These are phyloP conservation scores for Nannospalax galili DNA, from an alignment of 2,113 vertebrate species.

Conservation along the genomic window DNA sequence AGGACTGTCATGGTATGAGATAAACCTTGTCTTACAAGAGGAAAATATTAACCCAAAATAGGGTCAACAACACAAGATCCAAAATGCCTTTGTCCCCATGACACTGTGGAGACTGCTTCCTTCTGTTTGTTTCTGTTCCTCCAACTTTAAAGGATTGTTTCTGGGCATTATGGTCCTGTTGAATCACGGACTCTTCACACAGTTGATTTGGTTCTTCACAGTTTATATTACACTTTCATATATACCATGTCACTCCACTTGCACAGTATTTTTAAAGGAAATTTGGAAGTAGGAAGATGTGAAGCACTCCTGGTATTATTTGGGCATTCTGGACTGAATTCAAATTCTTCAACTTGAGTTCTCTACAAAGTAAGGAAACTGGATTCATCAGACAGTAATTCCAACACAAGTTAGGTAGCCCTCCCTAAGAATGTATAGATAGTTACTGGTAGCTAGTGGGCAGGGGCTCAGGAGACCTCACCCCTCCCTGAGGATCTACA, in stretches of 20 bases:
- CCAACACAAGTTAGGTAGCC: not conserved
- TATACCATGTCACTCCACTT: not conserved
- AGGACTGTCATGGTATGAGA: not conserved
- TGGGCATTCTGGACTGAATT: not conserved
- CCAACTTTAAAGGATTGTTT: not conserved
- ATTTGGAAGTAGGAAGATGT: constrained; percentile 1
- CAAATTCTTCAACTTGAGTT: not conserved
- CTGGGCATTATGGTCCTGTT: not conserved
- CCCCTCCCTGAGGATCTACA: not conserved
- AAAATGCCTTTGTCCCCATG: not conserved
- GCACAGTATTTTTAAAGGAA: constrained; percentile 39
- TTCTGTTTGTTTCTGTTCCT: not conserved
- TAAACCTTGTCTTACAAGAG: not conserved
- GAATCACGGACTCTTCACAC: constrained; percentile 12
- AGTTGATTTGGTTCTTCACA: constrained; percentile 42
- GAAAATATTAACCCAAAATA: not conserved
- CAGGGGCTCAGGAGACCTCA: not conserved
- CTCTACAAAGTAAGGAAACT: not conserved
- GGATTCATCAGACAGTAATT: not conserved
- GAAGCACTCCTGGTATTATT: not conserved
- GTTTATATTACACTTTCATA: constrained; percentile 14
- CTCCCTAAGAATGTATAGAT: not conserved
- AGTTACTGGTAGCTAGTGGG: not conserved
- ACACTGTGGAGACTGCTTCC: not conserved
- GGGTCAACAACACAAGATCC: not conserved